Percentiles rank a stretch among this genome's conserved stretches.
Evolutionary conservation across 2,888 invertebrate species (phyloP).

Genomic region (Heteropelma amictum): DNA sequence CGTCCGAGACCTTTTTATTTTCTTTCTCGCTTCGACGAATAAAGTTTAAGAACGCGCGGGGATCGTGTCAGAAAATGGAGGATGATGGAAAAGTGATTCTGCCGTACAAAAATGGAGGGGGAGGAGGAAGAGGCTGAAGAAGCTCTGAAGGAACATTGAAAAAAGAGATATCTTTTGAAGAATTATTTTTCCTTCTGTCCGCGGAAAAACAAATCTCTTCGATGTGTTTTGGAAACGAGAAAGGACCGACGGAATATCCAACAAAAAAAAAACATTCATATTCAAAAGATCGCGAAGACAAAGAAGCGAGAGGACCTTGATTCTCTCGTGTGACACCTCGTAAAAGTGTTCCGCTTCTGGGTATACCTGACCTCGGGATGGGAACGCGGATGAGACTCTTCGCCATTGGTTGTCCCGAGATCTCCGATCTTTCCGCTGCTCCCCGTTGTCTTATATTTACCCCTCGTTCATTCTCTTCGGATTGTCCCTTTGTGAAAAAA

Average conservation of each 20-base stretch:
- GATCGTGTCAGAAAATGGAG: not conserved
- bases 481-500: slow-evolving; percentile 34
- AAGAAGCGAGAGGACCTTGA: slow-evolving; percentile 19
- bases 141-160: not conserved
- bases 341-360: slow-evolving; percentile 41
- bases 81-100: slow-evolving; percentile 4
- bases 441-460: slow-evolving; percentile 66
- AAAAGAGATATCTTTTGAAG: not conserved
- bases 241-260: not conserved
- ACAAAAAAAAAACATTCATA: slow-evolving; percentile 33
- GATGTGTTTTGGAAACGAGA: not conserved
- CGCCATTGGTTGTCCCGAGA: slow-evolving; percentile 42
- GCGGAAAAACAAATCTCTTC: slow-evolving; percentile 27
- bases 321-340: slow-evolving; percentile 58
- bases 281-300: slow-evolving; percentile 47
- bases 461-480: slow-evolving; percentile 51
- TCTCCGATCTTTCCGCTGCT: slow-evolving; percentile 43
- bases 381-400: slow-evolving; percentile 8
- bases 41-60: not conserved
- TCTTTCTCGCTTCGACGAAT: slow-evolving; percentile 13
- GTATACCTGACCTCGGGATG: slow-evolving; percentile 37
- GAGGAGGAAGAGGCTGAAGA: not conserved
- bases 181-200: slow-evolving; percentile 30
- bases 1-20: slow-evolving; percentile 24
- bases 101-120: slow-evolving; percentile 15